Evolutionary conservation across 2,888 invertebrate species (phyloP), one percentile per base, ranked within the genome.

Genomic region (Frankliniella intonsa): DNA sequence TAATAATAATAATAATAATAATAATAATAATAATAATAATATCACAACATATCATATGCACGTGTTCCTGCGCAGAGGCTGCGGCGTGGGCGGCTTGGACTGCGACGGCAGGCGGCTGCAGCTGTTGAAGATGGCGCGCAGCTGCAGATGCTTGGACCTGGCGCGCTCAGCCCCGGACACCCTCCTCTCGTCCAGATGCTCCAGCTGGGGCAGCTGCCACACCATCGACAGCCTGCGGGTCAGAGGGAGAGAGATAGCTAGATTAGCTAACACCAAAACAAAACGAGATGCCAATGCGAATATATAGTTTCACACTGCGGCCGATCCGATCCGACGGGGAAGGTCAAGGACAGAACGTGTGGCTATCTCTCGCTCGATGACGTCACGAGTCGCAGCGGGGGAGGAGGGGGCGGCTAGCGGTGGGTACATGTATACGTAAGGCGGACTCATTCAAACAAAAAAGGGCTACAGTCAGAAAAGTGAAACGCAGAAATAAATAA

Each of bases 121-220:
- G 22, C 22, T 22, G 69, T 76, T 76, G 69, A 25, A 76, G 69
- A 76, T 76, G 69, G 69, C 69, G 25, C 69, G 69, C 69, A 76
- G 69, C 69, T 76, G 69, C 69, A 76, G 69, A 25, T 76, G 69
- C 69, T 76, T 76, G 69, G 69, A 76, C 22, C 69, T 22, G 11
- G 69, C 69, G 22, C 69, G 22, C 69, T 76, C 69, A 22, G 69
- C 69, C 69, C 25, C 69, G 69, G 69, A 76, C 11, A 76, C 69
- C 11, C 25, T 22, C 1, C 69, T 22, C 25, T 76, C 69, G 69
- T 76, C 69, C 25, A 76, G 69, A 25, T 76, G 69, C 69, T 76
- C 69, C 25, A 76, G 69, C 69, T 76, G 69, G 22, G 69, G 69
- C 69, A 76, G 69, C 69, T 76, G 69, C 69, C 69, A 76, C 69